These are phyloP conservation scores for Oxygymnocypris stewartii DNA, from an alignment of 2,113 vertebrate genomes.

Conservation along the genomic window DNA sequence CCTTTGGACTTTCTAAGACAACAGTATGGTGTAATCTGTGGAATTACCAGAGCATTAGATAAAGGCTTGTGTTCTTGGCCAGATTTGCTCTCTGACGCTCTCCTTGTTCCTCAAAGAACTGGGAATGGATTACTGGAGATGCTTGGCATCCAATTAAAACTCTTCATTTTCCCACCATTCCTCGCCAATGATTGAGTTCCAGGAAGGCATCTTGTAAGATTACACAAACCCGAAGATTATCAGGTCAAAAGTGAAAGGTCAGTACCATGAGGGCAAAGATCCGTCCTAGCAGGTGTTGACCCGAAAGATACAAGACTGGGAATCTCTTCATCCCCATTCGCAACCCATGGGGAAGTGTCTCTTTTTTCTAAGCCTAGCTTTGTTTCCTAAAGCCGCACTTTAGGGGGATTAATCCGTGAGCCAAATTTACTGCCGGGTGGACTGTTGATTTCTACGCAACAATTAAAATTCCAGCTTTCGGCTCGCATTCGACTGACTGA, in stretches of 20 bases:
- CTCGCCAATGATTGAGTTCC: not conserved
- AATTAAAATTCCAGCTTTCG: conserved; percentile 72
- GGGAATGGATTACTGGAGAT: conserved; percentile 71
- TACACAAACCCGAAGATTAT: conserved; percentile 56
- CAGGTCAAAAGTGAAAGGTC: conserved; percentile 71
- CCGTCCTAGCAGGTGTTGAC: conserved; percentile 72
- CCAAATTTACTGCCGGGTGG: conserved; percentile 62
- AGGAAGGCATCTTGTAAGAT: conserved; percentile 57
- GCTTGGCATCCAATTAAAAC: conserved; percentile 72
- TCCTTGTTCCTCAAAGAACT: conserved; percentile 63
- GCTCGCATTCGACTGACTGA: conserved; percentile 55
- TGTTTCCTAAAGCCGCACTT: conserved; percentile 61
- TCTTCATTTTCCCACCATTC: conserved; percentile 46
- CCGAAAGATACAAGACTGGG: conserved; percentile 59
- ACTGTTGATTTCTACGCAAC: conserved; percentile 66
- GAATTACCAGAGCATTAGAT: conserved; percentile 73
- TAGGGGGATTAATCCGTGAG: conserved; percentile 63
- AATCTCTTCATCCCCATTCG: conserved; percentile 60
- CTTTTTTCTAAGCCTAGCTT: conserved; percentile 59
- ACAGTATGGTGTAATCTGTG: conserved; percentile 70
- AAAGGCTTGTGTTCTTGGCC: conserved; percentile 63
- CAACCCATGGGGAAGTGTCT: conserved; percentile 53
- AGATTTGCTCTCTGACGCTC: not conserved
- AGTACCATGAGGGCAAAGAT: conserved; percentile 63
- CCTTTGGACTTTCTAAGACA: conserved; percentile 62